Conservation (phyloP, 2,113 vertebrate species). For the Baryphthengus martii region DNA sequence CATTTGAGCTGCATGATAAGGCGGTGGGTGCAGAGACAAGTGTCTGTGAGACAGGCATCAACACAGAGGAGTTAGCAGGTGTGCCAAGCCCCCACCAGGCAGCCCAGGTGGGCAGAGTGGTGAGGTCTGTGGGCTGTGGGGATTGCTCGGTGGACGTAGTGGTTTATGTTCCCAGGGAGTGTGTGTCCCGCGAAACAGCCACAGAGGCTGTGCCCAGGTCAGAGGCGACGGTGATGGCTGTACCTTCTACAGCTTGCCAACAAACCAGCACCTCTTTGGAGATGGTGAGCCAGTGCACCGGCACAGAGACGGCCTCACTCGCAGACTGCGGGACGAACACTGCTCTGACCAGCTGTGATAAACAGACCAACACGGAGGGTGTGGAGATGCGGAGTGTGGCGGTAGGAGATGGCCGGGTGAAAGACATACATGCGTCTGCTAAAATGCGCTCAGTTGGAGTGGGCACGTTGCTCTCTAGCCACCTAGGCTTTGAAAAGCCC, state of each 20-base stretch:
- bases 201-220: constrained; percentile 67
- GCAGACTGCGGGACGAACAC: constrained; percentile 80
- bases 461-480: constrained; percentile 78
- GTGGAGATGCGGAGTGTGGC: constrained; percentile 82
- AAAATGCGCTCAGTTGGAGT: constrained; percentile 87
- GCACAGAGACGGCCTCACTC: constrained; percentile 68
- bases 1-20: constrained; percentile 63
- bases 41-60: constrained; percentile 77
- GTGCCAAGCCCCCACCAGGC: constrained; percentile 13
- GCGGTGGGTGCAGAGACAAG: constrained; percentile 72
- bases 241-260: constrained; percentile 71
- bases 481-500: constrained; percentile 62
- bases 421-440: constrained; percentile 71
- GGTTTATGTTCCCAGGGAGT: constrained; percentile 67
- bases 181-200: constrained; percentile 67
- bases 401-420: constrained; percentile 89
- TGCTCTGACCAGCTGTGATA: constrained; percentile 71
- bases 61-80: constrained; percentile 75
- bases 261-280: constrained; percentile 77
- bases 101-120: constrained; percentile 21
- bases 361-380: constrained; percentile 80
- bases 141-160: constrained; percentile 83
- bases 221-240: constrained; percentile 78
- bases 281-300: constrained; percentile 74
- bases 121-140: constrained; percentile 83